A percentile compares a stretch with the other conserved stretches of the same genome.
phyloP scores from a whole-genome alignment of 2,113 vertebrate genomes.

The Sphaerodactylus townsendi region DNA sequence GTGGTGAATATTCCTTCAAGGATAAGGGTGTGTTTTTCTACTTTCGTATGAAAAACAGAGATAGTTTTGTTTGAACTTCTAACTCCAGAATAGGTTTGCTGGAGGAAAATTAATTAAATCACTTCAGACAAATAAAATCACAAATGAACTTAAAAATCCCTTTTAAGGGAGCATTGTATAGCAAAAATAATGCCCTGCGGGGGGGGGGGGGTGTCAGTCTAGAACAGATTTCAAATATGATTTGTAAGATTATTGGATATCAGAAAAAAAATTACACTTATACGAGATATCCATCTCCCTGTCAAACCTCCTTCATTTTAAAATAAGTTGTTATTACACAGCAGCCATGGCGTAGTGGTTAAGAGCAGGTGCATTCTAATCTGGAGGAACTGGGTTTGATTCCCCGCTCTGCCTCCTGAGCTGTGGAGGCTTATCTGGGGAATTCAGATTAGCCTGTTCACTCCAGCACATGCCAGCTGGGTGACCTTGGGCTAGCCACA shows the following conservation, averaged over 20 bases:
- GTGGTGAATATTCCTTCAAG: neutral
- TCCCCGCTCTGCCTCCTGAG: too few relatives aligned
- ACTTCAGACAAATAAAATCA: neutral
- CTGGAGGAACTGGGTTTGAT: too few relatives aligned
- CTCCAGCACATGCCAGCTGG: too few relatives aligned
- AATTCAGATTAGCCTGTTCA: too few relatives aligned
- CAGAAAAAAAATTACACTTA: too few relatives aligned
- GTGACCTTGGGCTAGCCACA: too few relatives aligned
- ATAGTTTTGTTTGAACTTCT: neutral
- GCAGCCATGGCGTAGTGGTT: too few relatives aligned
- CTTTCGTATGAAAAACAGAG: conserved; percentile 4
- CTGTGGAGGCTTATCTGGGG: too few relatives aligned
- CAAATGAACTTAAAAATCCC: neutral
- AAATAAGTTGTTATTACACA: neutral
- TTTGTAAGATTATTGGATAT: neutral
- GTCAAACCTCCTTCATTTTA: neutral
- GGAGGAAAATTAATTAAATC: neutral
- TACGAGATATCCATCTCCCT: neutral
- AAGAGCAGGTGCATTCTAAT: too few relatives aligned
- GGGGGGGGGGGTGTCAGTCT: rapidly evolving
- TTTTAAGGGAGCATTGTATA: neutral
- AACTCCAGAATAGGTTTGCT: neutral
- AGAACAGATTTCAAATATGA: neutral
- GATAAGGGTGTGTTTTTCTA: neutral
- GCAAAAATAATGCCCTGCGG: neutral